phyloP scores from a whole-genome alignment of 2,797 vertebrate species.

The Pristis pectinata region DNA sequence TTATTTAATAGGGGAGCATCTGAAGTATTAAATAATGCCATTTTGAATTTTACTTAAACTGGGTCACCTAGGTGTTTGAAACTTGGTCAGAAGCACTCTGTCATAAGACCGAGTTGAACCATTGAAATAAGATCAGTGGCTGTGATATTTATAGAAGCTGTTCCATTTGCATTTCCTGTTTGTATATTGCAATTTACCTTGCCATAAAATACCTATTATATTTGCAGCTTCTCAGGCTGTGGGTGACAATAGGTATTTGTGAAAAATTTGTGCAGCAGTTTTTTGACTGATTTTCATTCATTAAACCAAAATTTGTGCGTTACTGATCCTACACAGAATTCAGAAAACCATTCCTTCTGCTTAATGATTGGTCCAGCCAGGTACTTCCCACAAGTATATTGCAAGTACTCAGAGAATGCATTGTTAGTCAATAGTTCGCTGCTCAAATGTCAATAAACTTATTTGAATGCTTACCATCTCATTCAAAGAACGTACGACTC shows the following conservation, averaged over 20 bases:
- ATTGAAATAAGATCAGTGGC: background rate
- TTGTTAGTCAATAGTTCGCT: background rate
- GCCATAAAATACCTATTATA: background rate
- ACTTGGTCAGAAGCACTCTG: background rate
- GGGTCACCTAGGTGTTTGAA: background rate
- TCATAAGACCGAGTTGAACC: background rate
- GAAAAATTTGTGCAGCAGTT: background rate
- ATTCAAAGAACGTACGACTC: background rate
- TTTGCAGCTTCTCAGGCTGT: background rate
- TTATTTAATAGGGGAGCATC: background rate
- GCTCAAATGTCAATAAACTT: background rate
- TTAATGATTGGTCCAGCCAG: background rate
- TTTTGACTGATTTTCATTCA: background rate
- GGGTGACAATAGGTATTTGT: background rate
- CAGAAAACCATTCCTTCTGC: background rate
- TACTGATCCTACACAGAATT: background rate
- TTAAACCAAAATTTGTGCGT: background rate
- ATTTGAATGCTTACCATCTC: background rate
- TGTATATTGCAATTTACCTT: background rate
- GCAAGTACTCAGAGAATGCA: background rate
- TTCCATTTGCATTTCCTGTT: background rate
- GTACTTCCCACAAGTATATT: background rate
- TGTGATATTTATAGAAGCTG: background rate
- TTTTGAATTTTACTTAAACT: background rate
- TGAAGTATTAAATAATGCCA: background rate